Evolutionary conservation across 2,113 vertebrate species (phyloP).

Genomic region (Gnathonemus longibarbis): DNA sequence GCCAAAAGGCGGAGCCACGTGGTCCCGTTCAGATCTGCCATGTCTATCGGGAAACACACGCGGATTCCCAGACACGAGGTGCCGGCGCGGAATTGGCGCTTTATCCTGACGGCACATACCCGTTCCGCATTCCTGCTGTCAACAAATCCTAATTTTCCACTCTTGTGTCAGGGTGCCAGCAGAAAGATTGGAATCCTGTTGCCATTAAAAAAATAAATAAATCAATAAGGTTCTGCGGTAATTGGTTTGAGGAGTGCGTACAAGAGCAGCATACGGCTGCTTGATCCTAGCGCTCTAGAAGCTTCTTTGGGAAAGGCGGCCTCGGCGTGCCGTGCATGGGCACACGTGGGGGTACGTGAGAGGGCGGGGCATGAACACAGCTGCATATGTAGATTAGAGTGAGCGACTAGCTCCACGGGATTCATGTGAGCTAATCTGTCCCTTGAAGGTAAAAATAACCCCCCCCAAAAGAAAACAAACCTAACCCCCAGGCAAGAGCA

Average conservation of each 20-base stretch:
- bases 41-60: not conserved
- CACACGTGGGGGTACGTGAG: not conserved
- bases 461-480: not conserved
- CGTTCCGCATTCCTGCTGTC: not conserved
- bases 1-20: not conserved
- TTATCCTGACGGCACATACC: not conserved
- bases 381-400: not conserved
- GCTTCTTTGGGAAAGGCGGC: not conserved
- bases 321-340: not conserved
- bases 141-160: conserved; percentile 24
- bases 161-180: not conserved
- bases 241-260: not conserved
- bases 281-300: not conserved
- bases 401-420: not conserved
- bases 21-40: not conserved
- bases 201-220: not conserved
- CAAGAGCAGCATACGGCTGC: not conserved
- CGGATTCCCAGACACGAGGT: not conserved
- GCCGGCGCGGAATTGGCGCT: not conserved
- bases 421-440: not conserved
- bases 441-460: not conserved
- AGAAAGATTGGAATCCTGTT: not conserved
- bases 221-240: not conserved
- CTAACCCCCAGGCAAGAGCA: not conserved
- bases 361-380: not conserved